These are phyloP conservation scores for Echiichthys vipera DNA, from an alignment of 2,797 vertebrate genomes.

Conservation along the genomic window DNA sequence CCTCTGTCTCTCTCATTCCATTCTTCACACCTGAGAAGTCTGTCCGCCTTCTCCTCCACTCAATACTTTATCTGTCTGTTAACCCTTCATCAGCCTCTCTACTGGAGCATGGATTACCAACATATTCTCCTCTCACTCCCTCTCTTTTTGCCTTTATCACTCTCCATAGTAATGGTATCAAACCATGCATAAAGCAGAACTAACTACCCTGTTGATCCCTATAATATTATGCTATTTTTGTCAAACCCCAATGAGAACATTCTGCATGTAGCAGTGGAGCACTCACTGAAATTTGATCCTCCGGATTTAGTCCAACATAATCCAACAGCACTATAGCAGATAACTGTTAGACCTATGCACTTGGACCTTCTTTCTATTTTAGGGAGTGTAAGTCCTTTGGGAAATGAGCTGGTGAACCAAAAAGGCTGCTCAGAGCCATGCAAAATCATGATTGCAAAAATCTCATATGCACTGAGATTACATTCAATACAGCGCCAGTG, in stretches of 20 bases:
- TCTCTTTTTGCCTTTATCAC: constrained; percentile 43
- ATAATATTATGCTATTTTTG: constrained; percentile 69
- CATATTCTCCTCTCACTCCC: constrained; percentile 41
- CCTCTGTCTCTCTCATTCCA: constrained; percentile 68
- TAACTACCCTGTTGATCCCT: constrained; percentile 74
- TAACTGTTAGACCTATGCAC: constrained; percentile 79
- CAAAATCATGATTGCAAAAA: constrained; percentile 71
- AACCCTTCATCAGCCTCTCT: constrained; percentile 74
- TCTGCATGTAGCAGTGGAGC: constrained; percentile 65
- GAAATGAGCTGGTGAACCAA: constrained; percentile 78
- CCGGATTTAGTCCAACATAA: constrained; percentile 79
- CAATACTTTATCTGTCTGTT: constrained; percentile 69
- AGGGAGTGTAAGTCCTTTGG: constrained; percentile 75
- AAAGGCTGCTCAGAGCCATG: constrained; percentile 67
- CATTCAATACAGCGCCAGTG: constrained; percentile 40
- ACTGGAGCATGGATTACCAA: constrained; percentile 57
- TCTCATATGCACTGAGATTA: constrained; percentile 68
- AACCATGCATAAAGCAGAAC: constrained; percentile 71
- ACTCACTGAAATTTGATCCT: constrained; percentile 82
- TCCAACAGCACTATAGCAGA: constrained; percentile 80
- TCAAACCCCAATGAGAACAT: constrained; percentile 66
- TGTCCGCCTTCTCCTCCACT: constrained; percentile 68
- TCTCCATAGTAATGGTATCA: constrained; percentile 47
- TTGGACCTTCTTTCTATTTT: constrained; percentile 80
- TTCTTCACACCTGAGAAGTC: constrained; percentile 83